Base-by-base conservation (phyloP, 37 sponge, comb jelly and placozoan genomes). In the Chondrosia reniformis region DNA sequence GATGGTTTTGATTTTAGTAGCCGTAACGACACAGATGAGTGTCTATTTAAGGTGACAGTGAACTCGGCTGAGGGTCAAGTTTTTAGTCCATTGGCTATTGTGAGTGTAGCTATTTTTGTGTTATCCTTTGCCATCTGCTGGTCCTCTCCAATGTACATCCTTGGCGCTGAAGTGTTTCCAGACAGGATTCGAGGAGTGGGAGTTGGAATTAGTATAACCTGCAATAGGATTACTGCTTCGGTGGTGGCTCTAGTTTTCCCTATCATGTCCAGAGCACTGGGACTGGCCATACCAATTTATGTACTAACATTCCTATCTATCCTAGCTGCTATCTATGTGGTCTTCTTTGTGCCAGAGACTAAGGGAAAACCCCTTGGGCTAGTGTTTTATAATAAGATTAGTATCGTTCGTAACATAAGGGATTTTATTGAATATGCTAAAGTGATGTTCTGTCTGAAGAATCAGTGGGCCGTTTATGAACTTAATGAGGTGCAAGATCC, bases 261-360 rank as follows among this genome's bases (percentile, higher is more conserved):
- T 10, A 2, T 40, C 37, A 21, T 34, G 37, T 41, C 72, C 41
- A 41, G 24, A 2, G 22, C 17, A 41, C n/a, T 69, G 10, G 72
- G 72, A 2, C 40, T 24, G 3, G 41, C 72, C 12, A 10, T 39
- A 24, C 10, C 72, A 34, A 43, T 69, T 25, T 69, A 39, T 6
- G 22, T 69, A 17, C 72, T 39, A 4, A 44, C 72, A 8, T 13
- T 9, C 9, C 7, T 69, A 17, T 19, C 72, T 1, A n/a, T 19
- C 7, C 7, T 34, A 43, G 72, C 72, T 42, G 72, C 41, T 13
- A 1, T 69, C 22, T 69, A 43, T 7, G 43, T 69, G 22, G 7
- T 69, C 15, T 69, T 69, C 72, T 69, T 1, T 69, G 43, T 69
- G n/a, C 72, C 72, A 21, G 72, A 69, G 42, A 69, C 72, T 25